A percentile compares a stretch with the other conserved stretches of the same genome.
Conservation (phyloP, 1,140 invertebrate genomes). For the Phymorhynchus buccinoides region DNA sequence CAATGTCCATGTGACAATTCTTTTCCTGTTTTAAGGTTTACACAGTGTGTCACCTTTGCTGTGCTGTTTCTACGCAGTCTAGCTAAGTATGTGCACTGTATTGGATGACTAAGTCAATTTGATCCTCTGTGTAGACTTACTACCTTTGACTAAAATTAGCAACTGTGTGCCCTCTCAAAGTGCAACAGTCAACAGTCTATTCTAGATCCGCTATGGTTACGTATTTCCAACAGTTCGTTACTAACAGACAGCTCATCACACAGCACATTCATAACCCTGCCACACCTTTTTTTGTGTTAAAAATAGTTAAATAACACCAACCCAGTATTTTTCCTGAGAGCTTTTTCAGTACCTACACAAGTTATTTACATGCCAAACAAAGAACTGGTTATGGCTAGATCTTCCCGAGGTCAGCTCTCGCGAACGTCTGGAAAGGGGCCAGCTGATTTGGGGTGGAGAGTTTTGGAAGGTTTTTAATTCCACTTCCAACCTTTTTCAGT, state of each 20-base stretch:
- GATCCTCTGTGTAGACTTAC: not conserved
- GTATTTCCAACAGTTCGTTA: not conserved
- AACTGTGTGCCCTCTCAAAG: not conserved
- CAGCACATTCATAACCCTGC: not conserved
- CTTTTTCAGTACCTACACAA: not conserved
- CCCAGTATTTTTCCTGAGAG: not conserved
- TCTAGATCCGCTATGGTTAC: too few relatives aligned
- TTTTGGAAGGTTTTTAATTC: not conserved
- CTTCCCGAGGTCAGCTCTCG: conserved; percentile 2
- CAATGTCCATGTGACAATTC: too few relatives aligned
- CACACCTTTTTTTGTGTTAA: not conserved
- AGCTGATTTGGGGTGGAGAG: conserved; percentile 19
- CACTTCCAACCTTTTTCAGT: not conserved
- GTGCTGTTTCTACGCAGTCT: too few relatives aligned
- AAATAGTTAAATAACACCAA: not conserved
- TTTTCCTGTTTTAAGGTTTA: too few relatives aligned
- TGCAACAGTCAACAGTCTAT: not conserved
- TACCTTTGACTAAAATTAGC: not conserved
- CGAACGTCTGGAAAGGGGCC: conserved; percentile 7
- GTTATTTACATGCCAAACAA: conserved; percentile 5
- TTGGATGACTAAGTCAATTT: not conserved
- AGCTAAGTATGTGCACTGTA: too few relatives aligned
- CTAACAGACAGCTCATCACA: not conserved
- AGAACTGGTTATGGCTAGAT: conserved; percentile 29
- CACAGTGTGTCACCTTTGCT: too few relatives aligned